These are phyloP conservation scores for Leptonema lineaticorne DNA, from an alignment of 1,140 invertebrate species.

Conservation along the genomic window DNA sequence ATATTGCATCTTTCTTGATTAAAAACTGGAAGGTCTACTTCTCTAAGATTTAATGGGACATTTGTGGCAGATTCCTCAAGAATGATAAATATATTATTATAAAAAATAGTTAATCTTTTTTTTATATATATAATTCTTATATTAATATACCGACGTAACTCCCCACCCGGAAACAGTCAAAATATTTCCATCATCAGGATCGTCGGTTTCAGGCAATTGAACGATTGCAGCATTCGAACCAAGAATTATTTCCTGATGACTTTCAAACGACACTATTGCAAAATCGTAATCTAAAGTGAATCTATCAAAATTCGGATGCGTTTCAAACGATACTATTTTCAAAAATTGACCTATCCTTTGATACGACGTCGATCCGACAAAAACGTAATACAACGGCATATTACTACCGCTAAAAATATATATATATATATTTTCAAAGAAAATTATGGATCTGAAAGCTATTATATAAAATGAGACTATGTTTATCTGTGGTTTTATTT, in stretches of 20 bases:
- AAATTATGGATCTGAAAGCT: too few species aligned
- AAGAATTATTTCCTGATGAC: conserved; percentile 11
- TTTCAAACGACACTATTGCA: conserved; percentile 45
- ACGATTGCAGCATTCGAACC: conserved; percentile 10
- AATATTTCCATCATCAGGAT: conserved; percentile 23
- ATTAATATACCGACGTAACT: conserved; percentile 17
- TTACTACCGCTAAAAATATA: not conserved
- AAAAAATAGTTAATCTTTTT: too few species aligned
- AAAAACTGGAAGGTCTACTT: conserved; percentile 36
- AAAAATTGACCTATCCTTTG: conserved; percentile 42
- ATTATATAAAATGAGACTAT: not conserved
- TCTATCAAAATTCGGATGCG: conserved; percentile 45
- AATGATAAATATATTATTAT: not conserved
- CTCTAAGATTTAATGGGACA: conserved; percentile 24
- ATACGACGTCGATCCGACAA: conserved; percentile 31
- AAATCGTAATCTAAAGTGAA: conserved; percentile 54
- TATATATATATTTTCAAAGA: not conserved
- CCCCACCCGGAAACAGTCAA: conserved; percentile 37
- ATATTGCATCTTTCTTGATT: conserved; percentile 24
- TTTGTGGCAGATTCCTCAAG: conserved; percentile 13
- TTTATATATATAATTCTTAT: not conserved
- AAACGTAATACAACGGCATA: not conserved
- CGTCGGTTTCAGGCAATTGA: not conserved
- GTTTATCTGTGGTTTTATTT: too few species aligned
- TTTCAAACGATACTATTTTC: conserved; percentile 40